These are phyloP conservation scores for Amblyopsis rosae DNA, from an alignment of 2,113 vertebrate species.

Conservation along the genomic window DNA sequence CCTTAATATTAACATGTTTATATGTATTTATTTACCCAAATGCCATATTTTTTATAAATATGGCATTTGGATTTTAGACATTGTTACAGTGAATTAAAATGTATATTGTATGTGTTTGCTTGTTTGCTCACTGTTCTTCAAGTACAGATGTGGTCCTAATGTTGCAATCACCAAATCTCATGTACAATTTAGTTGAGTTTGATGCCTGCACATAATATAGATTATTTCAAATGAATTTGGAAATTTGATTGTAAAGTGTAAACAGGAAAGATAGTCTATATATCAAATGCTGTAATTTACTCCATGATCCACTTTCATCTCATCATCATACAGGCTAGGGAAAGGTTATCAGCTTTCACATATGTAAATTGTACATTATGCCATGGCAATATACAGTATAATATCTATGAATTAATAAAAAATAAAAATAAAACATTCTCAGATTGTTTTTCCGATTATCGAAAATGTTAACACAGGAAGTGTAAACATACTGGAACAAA, in stretches of 20 bases:
- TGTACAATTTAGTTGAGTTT: background rate
- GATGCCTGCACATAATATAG: background rate
- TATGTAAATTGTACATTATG: background rate
- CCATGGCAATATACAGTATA: no score
- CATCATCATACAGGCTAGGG: no score
- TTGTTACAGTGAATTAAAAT: background rate
- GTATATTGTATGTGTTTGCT: background rate
- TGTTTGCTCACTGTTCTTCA: background rate
- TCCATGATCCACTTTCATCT: no score
- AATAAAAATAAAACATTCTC: no score
- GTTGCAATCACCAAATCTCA: background rate
- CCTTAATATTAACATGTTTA: no score
- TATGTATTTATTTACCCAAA: no score
- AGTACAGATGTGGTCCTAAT: background rate
- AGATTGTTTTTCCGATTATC: background rate
- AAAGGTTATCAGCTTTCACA: background rate
- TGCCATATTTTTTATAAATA: no score
- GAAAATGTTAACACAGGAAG: conserved; percentile 20
- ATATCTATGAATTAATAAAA: no score
- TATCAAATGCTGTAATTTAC: background rate
- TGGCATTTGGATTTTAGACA: no score
- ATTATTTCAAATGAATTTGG: background rate
- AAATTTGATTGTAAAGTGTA: background rate
- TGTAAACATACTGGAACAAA: conserved; percentile 39
- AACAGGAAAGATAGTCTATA: background rate